Evolutionary conservation across 2,888 invertebrate species (phyloP), one percentile per base, ranked within the genome.

Genomic region (Hypselothyrea guttata): DNA sequence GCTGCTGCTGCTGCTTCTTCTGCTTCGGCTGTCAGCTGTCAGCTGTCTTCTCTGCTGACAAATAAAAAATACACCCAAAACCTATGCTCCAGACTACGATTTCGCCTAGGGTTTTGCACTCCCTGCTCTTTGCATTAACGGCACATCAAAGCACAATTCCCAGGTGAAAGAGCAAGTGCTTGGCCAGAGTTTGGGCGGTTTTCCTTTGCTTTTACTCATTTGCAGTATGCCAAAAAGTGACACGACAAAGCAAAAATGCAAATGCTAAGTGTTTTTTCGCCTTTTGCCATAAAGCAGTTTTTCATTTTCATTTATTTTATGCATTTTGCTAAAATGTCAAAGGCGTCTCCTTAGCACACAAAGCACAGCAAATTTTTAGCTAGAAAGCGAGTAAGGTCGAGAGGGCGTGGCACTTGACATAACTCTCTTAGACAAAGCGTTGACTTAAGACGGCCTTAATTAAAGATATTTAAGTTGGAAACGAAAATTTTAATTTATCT

Each of bases 291-390:
- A 64, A 71, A 76, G 81, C 86, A 83, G 71, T 76, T 83, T 76
- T 74, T 71, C 69, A 82, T 83, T 76, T 74, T 71, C 69, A 82
- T 85, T 85, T 85, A 83, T 85, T 85, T 82, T 79, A 79, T 82
- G 86, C 81, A 79, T 66, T 60, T 75, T 79, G 71, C 58, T 40
- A 69, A 73, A 63, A 79, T 74, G 77, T 85, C 86, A 81, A 81
- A 81, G 83, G 71, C 78, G 44, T 37, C 54, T 27, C 22, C 2
- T 22, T 22, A 4, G 22, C 22, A 4, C 22, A 4, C 22, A 22
- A 5, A 22, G n/a, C 30, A n/a, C n/a, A n/a, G n/a, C n/a, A n/a
- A n/a, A n/a, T 31, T 54, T 63, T 48, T 31, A 41, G 35, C 48
- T 37, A n/a, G 15, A 33, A 45, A 31, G 35, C 30, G 11, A 12